Evolutionary conservation across 2,797 vertebrate genomes (phyloP).

Genomic region (Lepidocolaptes lacrymiger): DNA sequence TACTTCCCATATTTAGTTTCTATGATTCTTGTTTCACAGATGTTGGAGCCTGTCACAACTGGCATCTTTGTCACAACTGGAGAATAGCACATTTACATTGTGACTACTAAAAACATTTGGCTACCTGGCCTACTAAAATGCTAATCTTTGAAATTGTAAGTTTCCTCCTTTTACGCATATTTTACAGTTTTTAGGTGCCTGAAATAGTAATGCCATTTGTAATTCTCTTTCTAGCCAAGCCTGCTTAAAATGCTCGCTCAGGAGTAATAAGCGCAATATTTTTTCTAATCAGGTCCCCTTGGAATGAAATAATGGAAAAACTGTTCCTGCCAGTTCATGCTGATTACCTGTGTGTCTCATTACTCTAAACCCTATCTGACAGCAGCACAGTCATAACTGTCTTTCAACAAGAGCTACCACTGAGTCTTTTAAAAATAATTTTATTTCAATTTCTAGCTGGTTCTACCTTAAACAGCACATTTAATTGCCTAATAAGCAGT

Average conservation of each 20-base stretch:
- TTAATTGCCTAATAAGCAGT: slow-evolving; percentile 71
- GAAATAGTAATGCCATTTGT: slow-evolving; percentile 23
- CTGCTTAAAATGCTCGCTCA: slow-evolving; percentile 44
- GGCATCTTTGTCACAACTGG: background rate
- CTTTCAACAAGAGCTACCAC: slow-evolving; percentile 63
- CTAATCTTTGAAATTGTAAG: background rate
- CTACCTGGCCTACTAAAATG: background rate
- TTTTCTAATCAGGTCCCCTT: slow-evolving; percentile 61
- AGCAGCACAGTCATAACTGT: slow-evolving; percentile 46
- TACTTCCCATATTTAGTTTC: background rate
- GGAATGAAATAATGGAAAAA: slow-evolving; percentile 58
- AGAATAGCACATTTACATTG: background rate
- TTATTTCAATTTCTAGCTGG: slow-evolving; percentile 59
- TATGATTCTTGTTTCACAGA: background rate
- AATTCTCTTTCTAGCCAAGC: slow-evolving; percentile 49
- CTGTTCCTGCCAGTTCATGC: slow-evolving; percentile 49
- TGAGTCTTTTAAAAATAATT: slow-evolving; percentile 66
- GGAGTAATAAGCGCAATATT: slow-evolving; percentile 40
- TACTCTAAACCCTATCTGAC: slow-evolving; percentile 61
- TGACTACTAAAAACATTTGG: background rate
- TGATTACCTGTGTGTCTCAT: slow-evolving; percentile 63
- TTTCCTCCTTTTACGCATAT: background rate
- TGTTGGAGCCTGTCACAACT: background rate
- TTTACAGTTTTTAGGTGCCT: slow-evolving; percentile 21
- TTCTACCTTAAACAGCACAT: slow-evolving; percentile 65